Percentiles rank a stretch among this genome's conserved stretches.
These are phyloP conservation scores for Tragelaphus scriptus DNA, from an alignment of 2,113 vertebrate species.

Conservation along the genomic window DNA sequence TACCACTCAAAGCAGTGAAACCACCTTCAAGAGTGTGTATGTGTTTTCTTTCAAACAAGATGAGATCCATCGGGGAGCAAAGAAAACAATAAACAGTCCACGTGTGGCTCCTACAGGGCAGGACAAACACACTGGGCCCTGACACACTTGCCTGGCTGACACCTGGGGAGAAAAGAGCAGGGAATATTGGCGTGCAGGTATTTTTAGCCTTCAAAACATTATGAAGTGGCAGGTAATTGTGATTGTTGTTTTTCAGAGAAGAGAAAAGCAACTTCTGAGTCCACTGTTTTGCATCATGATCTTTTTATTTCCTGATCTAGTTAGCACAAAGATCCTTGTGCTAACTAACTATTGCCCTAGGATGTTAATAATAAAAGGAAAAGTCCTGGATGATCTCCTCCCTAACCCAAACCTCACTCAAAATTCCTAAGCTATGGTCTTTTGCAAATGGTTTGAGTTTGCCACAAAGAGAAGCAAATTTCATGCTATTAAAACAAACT, in stretches of 20 bases:
- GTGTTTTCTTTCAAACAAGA: not conserved
- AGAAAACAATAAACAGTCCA: rapidly evolving
- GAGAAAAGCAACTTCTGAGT: not conserved
- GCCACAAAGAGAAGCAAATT: not conserved
- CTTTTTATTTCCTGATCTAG: not conserved
- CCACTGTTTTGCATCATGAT: not conserved
- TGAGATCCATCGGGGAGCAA: not conserved
- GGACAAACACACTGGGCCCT: rapidly evolving
- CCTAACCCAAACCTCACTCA: not conserved
- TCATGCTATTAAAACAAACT: not conserved
- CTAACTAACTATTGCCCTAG: not conserved
- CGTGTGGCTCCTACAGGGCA: not conserved
- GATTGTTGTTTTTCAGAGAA: not conserved
- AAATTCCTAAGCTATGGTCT: not conserved
- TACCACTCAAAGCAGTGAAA: not conserved
- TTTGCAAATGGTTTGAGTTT: not conserved
- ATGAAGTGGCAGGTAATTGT: not conserved
- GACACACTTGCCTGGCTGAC: rapidly evolving
- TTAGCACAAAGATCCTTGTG: not conserved
- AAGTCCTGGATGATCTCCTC: not conserved
- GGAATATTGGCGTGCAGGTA: too few relatives aligned
- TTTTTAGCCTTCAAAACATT: not conserved
- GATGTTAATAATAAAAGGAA: not conserved
- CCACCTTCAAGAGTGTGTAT: not conserved
- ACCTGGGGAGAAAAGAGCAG: not conserved